Conservation (phyloP, 2,113 vertebrate genomes). For the Limnothrissa miodon region DNA sequence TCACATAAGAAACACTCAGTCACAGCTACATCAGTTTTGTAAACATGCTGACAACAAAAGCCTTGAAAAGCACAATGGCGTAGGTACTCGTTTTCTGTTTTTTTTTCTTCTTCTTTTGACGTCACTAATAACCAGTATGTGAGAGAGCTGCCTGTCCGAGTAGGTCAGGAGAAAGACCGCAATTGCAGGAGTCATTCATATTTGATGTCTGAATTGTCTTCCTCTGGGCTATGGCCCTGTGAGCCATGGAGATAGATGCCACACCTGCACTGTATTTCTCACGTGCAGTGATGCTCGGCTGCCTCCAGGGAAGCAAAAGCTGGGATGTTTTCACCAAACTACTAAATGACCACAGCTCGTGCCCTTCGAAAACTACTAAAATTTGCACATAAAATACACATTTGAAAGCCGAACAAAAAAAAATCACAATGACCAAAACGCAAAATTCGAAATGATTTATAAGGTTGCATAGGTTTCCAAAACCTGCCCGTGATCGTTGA, state of each 20-base stretch:
- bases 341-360: too few relatives aligned
- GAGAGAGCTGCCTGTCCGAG: background rate
- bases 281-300: background rate
- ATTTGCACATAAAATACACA: too few relatives aligned
- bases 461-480: background rate
- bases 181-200: constrained; percentile 30
- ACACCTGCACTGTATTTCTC: background rate
- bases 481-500: background rate
- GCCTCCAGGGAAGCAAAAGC: background rate
- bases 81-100: background rate
- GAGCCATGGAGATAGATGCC: background rate
- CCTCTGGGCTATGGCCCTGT: background rate
- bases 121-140: background rate
- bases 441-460: background rate
- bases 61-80: background rate
- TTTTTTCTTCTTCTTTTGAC: too few relatives aligned
- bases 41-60: background rate
- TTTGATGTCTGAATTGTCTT: constrained; percentile 31
- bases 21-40: background rate
- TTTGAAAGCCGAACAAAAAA: too few relatives aligned
- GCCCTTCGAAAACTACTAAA: too few relatives aligned
- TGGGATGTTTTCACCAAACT: background rate
- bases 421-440: background rate
- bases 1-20: background rate
- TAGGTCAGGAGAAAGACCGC: background rate